phyloP scores from a whole-genome alignment of 2,888 invertebrate species.

The Heliconius erato region DNA sequence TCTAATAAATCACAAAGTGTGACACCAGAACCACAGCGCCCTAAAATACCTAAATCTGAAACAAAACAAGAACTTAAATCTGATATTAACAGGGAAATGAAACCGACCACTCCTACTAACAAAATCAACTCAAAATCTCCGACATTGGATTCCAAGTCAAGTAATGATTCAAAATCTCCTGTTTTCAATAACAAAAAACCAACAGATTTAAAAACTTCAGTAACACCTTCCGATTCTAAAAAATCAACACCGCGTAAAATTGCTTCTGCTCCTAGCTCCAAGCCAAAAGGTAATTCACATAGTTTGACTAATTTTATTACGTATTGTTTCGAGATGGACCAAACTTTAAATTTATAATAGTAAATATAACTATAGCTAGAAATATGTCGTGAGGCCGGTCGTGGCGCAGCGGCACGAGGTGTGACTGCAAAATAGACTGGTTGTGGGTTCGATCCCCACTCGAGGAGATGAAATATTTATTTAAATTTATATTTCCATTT shows the following conservation, averaged over 20 bases:
- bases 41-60: constrained; percentile 76
- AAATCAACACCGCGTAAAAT: constrained; percentile 78
- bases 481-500: no score
- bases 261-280: constrained; percentile 75
- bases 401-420: no score
- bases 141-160: constrained; percentile 69
- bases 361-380: not conserved
- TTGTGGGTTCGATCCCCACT: no score
- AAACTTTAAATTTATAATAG: constrained; percentile 52
- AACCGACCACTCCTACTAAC: constrained; percentile 59
- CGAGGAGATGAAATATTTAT: no score
- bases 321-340: constrained; percentile 67
- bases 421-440: no score
- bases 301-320: constrained; percentile 13
- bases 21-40: constrained; percentile 72
- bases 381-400: no score
- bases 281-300: constrained; percentile 77
- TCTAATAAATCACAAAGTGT: constrained; percentile 67
- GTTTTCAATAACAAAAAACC: constrained; percentile 72
- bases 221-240: constrained; percentile 65
- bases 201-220: constrained; percentile 71
- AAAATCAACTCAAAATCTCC: constrained; percentile 72
- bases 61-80: constrained; percentile 61
- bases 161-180: constrained; percentile 67
- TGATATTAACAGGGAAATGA: constrained; percentile 60